phyloP scores from a whole-genome alignment of 2,888 invertebrate species.

The Trissolcus brochymenae region DNA sequence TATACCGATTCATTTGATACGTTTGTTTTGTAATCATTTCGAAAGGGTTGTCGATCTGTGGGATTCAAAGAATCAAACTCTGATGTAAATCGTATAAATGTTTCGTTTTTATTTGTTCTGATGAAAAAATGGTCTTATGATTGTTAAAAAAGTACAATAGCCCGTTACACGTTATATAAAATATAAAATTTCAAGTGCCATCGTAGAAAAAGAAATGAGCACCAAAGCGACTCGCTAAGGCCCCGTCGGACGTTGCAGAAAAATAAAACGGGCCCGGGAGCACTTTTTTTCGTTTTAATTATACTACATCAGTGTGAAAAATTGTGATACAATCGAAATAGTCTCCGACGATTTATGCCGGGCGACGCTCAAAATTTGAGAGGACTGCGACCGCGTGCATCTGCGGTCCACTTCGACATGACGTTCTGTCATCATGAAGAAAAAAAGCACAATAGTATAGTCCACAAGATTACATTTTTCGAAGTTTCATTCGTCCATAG shows the following conservation, averaged over 20 bases:
- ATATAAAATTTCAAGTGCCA: constrained; percentile 74
- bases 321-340: constrained; percentile 14
- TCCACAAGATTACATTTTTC: constrained; percentile 69
- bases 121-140: constrained; percentile 72
- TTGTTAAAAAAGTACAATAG: constrained; percentile 76
- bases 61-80: neutral
- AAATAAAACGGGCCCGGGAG: constrained; percentile 49
- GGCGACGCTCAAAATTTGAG: constrained; percentile 17
- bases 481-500: constrained; percentile 59
- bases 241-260: constrained; percentile 61
- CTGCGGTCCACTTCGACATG: constrained; percentile 32
- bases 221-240: constrained; percentile 61
- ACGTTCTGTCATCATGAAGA: constrained; percentile 43
- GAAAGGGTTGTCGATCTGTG: no score
- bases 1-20: neutral
- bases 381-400: constrained; percentile 18
- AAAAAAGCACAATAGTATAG: constrained; percentile 67
- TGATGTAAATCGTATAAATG: constrained; percentile 65
- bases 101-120: constrained; percentile 66
- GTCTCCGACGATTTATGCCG: constrained; percentile 17
- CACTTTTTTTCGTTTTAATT: constrained; percentile 22
- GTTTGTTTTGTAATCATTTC: no score
- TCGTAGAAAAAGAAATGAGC: constrained; percentile 51
- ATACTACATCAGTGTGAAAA: constrained; percentile 46
- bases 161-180: constrained; percentile 76